Evolutionary conservation across 2,113 vertebrate genomes (phyloP), one percentile per base, ranked within the genome.

Genomic region (Euleptes europaea): DNA sequence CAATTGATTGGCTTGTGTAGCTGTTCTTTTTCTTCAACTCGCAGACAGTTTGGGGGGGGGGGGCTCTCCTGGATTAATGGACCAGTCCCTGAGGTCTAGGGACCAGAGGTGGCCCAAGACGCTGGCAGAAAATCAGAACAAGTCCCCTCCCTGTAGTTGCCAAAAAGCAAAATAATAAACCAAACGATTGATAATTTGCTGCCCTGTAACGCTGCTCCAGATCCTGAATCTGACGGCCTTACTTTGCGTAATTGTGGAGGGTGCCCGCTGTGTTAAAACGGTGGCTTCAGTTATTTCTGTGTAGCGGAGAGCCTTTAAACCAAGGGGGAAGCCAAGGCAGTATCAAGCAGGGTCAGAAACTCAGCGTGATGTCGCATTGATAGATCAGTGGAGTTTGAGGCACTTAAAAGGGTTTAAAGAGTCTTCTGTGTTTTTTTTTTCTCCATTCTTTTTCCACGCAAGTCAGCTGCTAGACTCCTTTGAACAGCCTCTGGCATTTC

Each of bases 371-470:
- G 76, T 82, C 40, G 40, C 84, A 86, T 84, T 84, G 82, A 84
- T 91, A 92, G 86, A 90, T 85, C 84, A 74, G 91, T 88, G 69
- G 60, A 87, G 65, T 83, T 78, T 67, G 88, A 90, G 90, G 83
- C 90, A 77, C 79, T 80, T 72, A 85, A 80, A 92, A 66, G 84
- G 86, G 92, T 94, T 94, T 93, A 92, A 92, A 91, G 90, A 88
- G 63, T 83, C 28, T 77, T 90, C 74, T 65, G 72, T 80, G 83
- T 86, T 91, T 92, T 47, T 5, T 47, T 10, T 47, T 47, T 47
- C 10, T 84, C 90, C 84, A 86, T 90, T 91, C 93, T 88, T 54
- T 84, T 5, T 89, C 83, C 88, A 90, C 89, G 89, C 91, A 78
- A 92, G 77, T 87, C 90, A 49, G 33, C 84, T 86, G 89, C 91